A percentile compares a stretch with the other conserved stretches of the same genome.
Conservation (phyloP, 2,113 vertebrate species). For the Cephalopholis sonnerati region DNA sequence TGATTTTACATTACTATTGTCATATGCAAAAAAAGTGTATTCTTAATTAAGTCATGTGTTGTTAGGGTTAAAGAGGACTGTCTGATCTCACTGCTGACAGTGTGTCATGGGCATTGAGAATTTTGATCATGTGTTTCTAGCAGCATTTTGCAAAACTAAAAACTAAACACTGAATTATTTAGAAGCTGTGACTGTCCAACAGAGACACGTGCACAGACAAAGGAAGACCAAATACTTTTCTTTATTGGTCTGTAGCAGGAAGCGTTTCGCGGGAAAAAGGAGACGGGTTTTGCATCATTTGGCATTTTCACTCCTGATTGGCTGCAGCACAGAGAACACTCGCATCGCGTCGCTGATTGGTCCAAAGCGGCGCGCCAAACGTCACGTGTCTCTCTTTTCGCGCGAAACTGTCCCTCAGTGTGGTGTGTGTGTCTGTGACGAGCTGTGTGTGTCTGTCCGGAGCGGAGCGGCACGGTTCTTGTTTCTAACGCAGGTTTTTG, state of each 20-base stretch:
- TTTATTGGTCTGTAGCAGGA: constrained; percentile 11
- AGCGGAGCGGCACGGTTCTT: not conserved
- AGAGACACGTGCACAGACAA: not conserved
- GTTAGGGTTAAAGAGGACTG: not conserved
- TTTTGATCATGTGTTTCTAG: too few relatives aligned
- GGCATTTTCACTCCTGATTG: constrained; percentile 32
- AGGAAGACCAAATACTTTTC: not conserved
- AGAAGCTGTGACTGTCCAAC: not conserved
- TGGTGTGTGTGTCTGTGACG: not conserved
- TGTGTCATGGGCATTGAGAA: too few relatives aligned
- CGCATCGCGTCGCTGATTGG: constrained; percentile 72
- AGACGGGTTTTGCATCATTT: accelerated
- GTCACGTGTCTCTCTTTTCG: constrained; percentile 81
- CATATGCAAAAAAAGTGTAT: not conserved
- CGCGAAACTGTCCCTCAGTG: constrained; percentile 82
- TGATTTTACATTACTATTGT: too few relatives aligned
- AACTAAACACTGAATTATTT: not conserved
- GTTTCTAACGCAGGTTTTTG: accelerated
- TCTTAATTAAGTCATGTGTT: not conserved
- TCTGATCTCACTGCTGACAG: not conserved
- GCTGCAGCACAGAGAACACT: not conserved
- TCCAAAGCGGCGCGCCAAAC: constrained; percentile 71
- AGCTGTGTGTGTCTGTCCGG: not conserved
- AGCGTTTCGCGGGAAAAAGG: constrained; percentile 1
- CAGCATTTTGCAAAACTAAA: not conserved